Percentiles rank a stretch among this genome's conserved stretches.
Conservation (phyloP, 2,797 vertebrate genomes). For the Lepus oiostolus region DNA sequence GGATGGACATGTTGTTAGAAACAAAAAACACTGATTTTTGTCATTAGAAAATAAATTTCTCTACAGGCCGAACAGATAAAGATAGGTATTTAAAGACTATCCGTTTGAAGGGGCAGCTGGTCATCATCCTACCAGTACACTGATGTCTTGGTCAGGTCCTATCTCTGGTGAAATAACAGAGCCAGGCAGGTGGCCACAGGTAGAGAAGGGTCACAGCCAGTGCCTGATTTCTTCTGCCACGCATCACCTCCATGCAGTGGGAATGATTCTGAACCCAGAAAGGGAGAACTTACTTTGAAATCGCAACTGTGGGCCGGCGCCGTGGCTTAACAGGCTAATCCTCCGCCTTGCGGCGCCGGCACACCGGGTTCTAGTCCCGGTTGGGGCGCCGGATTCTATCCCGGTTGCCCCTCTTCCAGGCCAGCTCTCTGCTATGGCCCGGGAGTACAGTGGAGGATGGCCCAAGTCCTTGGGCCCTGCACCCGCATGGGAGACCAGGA, state of each 20-base stretch:
- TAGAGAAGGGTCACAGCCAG: not conserved
- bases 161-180: conserved; percentile 1
- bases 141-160: not conserved
- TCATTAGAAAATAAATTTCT: conserved; percentile 18
- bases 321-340: too few species aligned
- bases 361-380: too few species aligned
- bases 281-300: not conserved
- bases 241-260: rapidly evolving
- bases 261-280: not conserved
- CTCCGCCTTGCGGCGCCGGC: too few species aligned
- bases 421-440: too few species aligned
- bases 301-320: not conserved
- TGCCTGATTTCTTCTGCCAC: not conserved
- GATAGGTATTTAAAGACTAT: not conserved
- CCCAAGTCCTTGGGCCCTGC: too few species aligned
- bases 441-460: too few species aligned
- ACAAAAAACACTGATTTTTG: conserved; percentile 2
- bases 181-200: not conserved
- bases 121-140: not conserved
- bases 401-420: too few species aligned
- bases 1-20: not conserved
- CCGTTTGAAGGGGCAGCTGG: not conserved
- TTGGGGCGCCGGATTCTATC: too few species aligned
- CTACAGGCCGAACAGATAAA: conserved; percentile 23
- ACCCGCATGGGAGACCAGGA: too few species aligned